phyloP scores from a whole-genome alignment of 2,797 vertebrate genomes.

The Onychomys arenicola region DNA sequence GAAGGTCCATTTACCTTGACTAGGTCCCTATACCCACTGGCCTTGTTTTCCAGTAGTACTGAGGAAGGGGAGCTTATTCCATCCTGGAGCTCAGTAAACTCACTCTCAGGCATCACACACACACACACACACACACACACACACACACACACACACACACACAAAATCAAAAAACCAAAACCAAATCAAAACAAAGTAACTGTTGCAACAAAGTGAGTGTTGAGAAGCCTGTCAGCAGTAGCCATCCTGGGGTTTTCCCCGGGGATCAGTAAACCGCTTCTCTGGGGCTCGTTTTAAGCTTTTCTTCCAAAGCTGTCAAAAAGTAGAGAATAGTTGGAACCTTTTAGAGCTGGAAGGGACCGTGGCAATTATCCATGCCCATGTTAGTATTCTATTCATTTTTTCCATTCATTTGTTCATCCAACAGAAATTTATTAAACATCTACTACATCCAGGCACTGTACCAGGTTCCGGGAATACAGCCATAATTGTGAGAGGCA shows the following conservation, averaged over 20 bases:
- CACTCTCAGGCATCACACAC: neutral
- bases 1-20: neutral
- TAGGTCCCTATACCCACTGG: neutral
- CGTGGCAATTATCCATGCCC: constrained; percentile 35
- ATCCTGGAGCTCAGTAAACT: neutral
- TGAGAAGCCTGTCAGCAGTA: constrained; percentile 67
- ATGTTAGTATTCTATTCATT: constrained; percentile 10
- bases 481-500: constrained; percentile 50
- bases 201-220: constrained; percentile 70
- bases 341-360: constrained; percentile 67
- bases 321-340: constrained; percentile 62
- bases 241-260: constrained; percentile 25
- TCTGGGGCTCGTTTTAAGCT: constrained; percentile 71
- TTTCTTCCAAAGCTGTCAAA: constrained; percentile 73
- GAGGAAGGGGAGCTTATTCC: neutral
- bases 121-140: too few species aligned
- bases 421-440: constrained; percentile 64
- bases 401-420: constrained; percentile 43
- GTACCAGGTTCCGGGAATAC: constrained; percentile 49
- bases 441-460: constrained; percentile 62
- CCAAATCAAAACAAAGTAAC: neutral
- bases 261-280: constrained; percentile 44
- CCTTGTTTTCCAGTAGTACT: neutral
- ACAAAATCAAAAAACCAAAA: too few species aligned
- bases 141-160: too few species aligned